Conservation (phyloP, 1,140 invertebrate species). For the Drosophila parvula region DNA sequence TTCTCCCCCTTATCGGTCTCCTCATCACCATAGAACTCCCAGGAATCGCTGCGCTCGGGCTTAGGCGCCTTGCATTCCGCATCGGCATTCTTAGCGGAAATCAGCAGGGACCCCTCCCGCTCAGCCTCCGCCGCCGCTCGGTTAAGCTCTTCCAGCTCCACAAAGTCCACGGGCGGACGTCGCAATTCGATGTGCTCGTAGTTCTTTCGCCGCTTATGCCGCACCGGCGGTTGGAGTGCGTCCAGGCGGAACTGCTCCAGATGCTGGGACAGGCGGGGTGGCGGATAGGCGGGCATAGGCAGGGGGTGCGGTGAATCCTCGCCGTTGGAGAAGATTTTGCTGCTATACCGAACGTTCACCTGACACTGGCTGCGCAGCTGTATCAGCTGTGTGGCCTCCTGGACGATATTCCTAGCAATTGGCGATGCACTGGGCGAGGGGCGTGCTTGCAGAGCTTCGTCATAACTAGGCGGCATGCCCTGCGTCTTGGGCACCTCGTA, state of each 20-base stretch:
- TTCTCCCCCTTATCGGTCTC: conserved; percentile 7
- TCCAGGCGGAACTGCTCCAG: conserved; percentile 44
- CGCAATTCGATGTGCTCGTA: conserved; percentile 75
- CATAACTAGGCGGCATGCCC: conserved; percentile 62
- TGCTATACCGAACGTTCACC: conserved; percentile 10
- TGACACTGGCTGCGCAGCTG: conserved; percentile 48
- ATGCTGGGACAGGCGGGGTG: conserved; percentile 68
- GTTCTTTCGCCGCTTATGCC: conserved; percentile 70
- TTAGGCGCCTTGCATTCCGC: conserved; percentile 64
- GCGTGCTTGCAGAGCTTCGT: conserved; percentile 55
- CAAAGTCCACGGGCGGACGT: conserved; percentile 66
- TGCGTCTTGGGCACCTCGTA: conserved; percentile 73
- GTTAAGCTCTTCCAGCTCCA: conserved; percentile 67
- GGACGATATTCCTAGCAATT: conserved; percentile 52
- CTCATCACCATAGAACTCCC: conserved; percentile 69
- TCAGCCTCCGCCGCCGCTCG: conserved; percentile 43
- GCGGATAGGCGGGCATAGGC: conserved; percentile 75
- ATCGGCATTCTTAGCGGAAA: conserved; percentile 52
- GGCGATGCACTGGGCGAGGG: conserved; percentile 34
- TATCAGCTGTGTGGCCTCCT: conserved; percentile 62
- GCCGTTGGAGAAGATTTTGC: conserved; percentile 29
- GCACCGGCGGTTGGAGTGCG: conserved; percentile 47
- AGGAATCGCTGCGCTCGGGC: conserved; percentile 79
- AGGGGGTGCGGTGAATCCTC: conserved; percentile 42
- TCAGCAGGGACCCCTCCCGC: conserved; percentile 64